Evolutionary conservation across 1,140 invertebrate genomes (phyloP), one percentile per base, ranked within the genome.

Genomic region (Ceratitis capitata): DNA sequence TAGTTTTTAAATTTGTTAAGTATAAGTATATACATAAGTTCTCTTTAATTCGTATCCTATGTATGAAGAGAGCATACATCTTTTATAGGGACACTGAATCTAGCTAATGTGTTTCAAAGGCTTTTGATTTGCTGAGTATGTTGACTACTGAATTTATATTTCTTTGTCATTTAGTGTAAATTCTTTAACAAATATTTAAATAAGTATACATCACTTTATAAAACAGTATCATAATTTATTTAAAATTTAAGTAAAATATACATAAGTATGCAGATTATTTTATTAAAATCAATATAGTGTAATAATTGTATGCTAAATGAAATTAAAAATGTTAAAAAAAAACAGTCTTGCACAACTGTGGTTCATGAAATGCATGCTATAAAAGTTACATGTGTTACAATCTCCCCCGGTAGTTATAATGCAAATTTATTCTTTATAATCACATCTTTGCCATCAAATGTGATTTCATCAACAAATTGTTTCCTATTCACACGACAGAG

Each of bases 401-500:
- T 9, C 35, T 16, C 9, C 4, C 26, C 9, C n/a, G 9, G 35
- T 1, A n/a, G 9, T 42, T 78, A 78, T 6, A 23, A 23, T 78
- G 12, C n/a, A 47, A 78, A 78, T 45, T 78, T 78, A 64, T 90
- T 90, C 16, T 83, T 23, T 83, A 91, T 88, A 10, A 85, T 86
- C 16, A 88, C 82, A 47, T 90, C 90, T 64, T 91, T 91, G 42
- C 90, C 90, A 85, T 91, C 90, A 84, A 89, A 89, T 14, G 86
- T 84, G 83, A 91, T 88, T 14, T 84, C 86, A 83, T 91, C 90
- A 84, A 91, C 91, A n/a, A 87, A 90, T 64, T 89, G 89, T 83
- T 90, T 90, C 35, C 90, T 87, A 84, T 89, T 89, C 0, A 86
- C 88, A 4, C 90, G 86, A 58, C 90, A 91, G 32, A 89, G 89